These are phyloP conservation scores for Tinea pellionella DNA, from an alignment of 2,888 invertebrate species.

Conservation along the genomic window DNA sequence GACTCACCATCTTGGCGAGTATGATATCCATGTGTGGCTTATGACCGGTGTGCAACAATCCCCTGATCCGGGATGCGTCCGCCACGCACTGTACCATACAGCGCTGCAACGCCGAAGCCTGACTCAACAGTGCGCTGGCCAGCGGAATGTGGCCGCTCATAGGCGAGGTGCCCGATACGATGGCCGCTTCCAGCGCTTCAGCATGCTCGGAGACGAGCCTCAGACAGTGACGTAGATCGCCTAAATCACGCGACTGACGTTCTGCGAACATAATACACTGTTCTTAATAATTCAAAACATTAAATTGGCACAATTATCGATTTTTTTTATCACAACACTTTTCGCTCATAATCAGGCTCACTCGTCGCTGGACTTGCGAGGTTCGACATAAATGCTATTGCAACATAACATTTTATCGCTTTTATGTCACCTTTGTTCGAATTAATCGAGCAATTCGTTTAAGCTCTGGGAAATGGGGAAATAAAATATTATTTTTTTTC, in stretches of 20 bases:
- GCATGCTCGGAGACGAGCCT: slow-evolving; percentile 62
- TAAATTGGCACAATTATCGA: too few relatives aligned
- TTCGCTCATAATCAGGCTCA: too few relatives aligned
- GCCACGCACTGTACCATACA: slow-evolving; percentile 63
- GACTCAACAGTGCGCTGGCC: slow-evolving; percentile 48
- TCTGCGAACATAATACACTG: slow-evolving; percentile 27
- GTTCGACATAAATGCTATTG: too few relatives aligned
- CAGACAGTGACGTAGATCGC: slow-evolving; percentile 57
- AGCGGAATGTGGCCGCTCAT: slow-evolving; percentile 41
- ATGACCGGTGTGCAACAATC: slow-evolving; percentile 49
- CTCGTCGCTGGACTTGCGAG: too few relatives aligned
- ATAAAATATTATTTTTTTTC: too few relatives aligned
- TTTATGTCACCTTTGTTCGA: too few relatives aligned
- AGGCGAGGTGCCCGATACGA: slow-evolving; percentile 35
- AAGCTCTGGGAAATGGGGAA: too few relatives aligned
- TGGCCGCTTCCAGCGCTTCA: slow-evolving; percentile 53
- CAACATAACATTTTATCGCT: too few relatives aligned
- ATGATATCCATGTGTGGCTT: slow-evolving; percentile 61
- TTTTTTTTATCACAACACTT: too few relatives aligned
- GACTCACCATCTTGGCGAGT: slow-evolving; percentile 59
- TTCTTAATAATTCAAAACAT: neutral
- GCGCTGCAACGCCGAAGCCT: slow-evolving; percentile 59
- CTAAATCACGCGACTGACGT: slow-evolving; percentile 53
- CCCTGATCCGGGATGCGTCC: slow-evolving; percentile 55
- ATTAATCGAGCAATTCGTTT: too few relatives aligned